phyloP scores from a whole-genome alignment of 2,888 invertebrate species.

The Drosophila kanekoi region DNA sequence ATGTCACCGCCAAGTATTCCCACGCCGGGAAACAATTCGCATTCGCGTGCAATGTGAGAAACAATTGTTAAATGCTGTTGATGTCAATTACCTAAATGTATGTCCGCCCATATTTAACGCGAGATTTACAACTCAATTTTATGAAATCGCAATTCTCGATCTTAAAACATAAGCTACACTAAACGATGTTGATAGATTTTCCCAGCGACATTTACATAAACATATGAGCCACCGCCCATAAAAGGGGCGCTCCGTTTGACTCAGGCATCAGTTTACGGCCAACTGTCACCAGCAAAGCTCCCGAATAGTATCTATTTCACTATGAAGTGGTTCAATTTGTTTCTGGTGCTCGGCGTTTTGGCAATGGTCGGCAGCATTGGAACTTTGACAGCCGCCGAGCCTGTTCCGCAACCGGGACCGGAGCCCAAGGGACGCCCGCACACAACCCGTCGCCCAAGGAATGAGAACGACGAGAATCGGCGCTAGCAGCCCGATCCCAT shows the following conservation, averaged over 20 bases:
- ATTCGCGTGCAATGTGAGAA: constrained; percentile 27
- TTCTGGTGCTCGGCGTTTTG: constrained; percentile 79
- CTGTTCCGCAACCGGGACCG: constrained; percentile 66
- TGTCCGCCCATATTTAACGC: constrained; percentile 74
- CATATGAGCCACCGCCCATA: constrained; percentile 41
- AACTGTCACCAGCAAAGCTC: constrained; percentile 20
- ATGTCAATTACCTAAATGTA: constrained; percentile 72
- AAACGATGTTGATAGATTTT: constrained; percentile 73
- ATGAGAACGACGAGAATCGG: constrained; percentile 64
- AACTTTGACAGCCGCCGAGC: constrained; percentile 72
- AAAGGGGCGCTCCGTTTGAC: constrained; percentile 34
- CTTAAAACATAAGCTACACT: constrained; percentile 65
- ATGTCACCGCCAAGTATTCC: constrained; percentile 27
- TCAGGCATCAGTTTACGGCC: constrained; percentile 45
- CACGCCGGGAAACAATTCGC: constrained; percentile 38
- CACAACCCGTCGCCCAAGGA: constrained; percentile 78
- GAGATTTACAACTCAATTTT: constrained; percentile 82
- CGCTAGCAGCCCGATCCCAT: constrained; percentile 70
- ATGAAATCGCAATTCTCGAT: constrained; percentile 48
- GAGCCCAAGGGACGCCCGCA: constrained; percentile 82
- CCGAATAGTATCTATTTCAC: constrained; percentile 7
- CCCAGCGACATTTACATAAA: constrained; percentile 52
- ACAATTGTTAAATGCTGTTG: constrained; percentile 41
- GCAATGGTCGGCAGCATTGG: constrained; percentile 78
- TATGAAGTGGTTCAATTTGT: constrained; percentile 83